phyloP scores from a whole-genome alignment of 2,888 invertebrate genomes.

The Fissipunctia ypsillon region DNA sequence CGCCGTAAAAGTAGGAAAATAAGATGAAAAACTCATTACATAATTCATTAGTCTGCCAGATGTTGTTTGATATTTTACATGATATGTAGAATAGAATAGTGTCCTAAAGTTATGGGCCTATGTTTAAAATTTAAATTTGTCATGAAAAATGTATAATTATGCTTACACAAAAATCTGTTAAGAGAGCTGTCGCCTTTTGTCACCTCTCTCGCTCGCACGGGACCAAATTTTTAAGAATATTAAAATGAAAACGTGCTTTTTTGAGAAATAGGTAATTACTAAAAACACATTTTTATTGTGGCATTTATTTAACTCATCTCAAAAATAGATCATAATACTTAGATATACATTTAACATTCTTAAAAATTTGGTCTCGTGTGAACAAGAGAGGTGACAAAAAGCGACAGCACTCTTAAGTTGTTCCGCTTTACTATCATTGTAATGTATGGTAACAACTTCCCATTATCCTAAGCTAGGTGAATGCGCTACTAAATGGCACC shows the following conservation, averaged over 20 bases:
- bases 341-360: too few relatives aligned
- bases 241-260: too few relatives aligned
- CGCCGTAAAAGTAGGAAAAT: slow-evolving; percentile 20
- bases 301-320: too few relatives aligned
- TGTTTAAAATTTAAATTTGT: slow-evolving; percentile 52
- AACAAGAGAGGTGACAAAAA: too few relatives aligned
- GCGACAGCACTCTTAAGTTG: too few relatives aligned
- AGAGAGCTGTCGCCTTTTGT: too few relatives aligned
- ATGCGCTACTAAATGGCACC: slow-evolving; percentile 63
- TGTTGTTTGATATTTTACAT: slow-evolving; percentile 54
- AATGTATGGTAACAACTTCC: slow-evolving; percentile 65
- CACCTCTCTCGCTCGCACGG: too few relatives aligned
- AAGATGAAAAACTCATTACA: slow-evolving; percentile 27
- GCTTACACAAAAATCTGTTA: slow-evolving; percentile 58
- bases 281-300: too few relatives aligned
- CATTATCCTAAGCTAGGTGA: slow-evolving; percentile 64
- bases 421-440: slow-evolving; percentile 58
- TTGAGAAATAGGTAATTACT: too few relatives aligned
- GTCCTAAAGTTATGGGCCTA: slow-evolving; percentile 23
- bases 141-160: slow-evolving; percentile 61
- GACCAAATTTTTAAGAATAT: too few relatives aligned
- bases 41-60: slow-evolving; percentile 64
- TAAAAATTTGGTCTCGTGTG: too few relatives aligned
- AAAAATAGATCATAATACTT: too few relatives aligned
- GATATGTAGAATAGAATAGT: slow-evolving; percentile 32